Base-by-base conservation (phyloP, 2,797 vertebrate genomes). In the Pristis pectinata region DNA sequence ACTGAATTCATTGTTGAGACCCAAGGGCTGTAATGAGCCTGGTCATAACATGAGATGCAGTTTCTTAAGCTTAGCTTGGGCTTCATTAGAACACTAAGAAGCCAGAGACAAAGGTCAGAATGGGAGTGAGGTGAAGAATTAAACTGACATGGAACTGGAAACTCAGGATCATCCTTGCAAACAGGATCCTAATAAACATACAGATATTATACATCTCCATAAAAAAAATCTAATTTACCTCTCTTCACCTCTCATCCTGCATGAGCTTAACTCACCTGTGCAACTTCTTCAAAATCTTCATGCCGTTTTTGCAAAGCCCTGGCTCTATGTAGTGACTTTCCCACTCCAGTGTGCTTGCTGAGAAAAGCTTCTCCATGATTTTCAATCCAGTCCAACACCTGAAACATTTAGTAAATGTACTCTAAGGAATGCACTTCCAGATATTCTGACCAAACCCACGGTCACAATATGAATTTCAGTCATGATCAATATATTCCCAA, bases 351-450 rank as follows among this genome's bases (percentile, higher is more conserved):
- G 95, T 99, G 99, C 95, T 99, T 99, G 96, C 99, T 99, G 95
- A 99, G 98, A 95, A 99, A 99, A 74, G 99, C 99, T 97, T 99
- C 99, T 49, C 99, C 99, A 0, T 99, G 99, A 96, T 99, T 99
- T 97, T 99, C 98, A 85, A 99, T 99, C 99, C 99, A 99, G 96
- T 99, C 98, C 96, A 99, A 96, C 94, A 99, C 99, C 99, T 99
- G 94, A 0, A 77, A 94, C 10, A 91, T 94, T 94, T 76, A 95
- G 95, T 0, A 96, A 0, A 96, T 0, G 94, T 15, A 94, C 1
- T 95, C 0, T 1, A 82, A 95, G 94, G 19, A 96, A 95, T 0
- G 72, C 0, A 13, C 11, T 15, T 89, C 49, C 27, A 53, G 34
- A 56, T 64, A 53, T 85, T 72, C 64, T 83, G 37, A 22, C n/a